Conservation (phyloP, 2,888 invertebrate genomes). For the Cyaniris semiargus region DNA sequence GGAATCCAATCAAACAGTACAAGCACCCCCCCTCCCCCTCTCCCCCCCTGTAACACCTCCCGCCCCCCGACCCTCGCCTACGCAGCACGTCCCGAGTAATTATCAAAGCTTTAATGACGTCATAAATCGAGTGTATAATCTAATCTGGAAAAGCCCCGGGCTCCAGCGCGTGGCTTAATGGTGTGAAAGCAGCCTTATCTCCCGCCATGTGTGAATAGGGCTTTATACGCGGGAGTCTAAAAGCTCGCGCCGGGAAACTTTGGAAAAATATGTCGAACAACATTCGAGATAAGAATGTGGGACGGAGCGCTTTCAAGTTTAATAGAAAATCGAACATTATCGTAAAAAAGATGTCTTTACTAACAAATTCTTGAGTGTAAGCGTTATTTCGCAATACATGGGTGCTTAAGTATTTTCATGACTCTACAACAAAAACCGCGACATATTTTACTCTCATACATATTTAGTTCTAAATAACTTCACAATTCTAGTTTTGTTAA, state of each 20-base stretch:
- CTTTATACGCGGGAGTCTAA: constrained; percentile 79
- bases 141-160: constrained; percentile 82
- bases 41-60: constrained; percentile 49
- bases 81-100: constrained; percentile 82
- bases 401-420: constrained; percentile 42
- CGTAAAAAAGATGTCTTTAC: constrained; percentile 79
- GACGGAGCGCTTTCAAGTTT: constrained; percentile 79
- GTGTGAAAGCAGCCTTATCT: constrained; percentile 81
- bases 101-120: constrained; percentile 82
- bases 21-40: constrained; percentile 62
- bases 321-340: constrained; percentile 81
- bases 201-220: constrained; percentile 81
- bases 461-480: neutral
- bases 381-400: constrained; percentile 49
- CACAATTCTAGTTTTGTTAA: neutral
- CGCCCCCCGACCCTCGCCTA: constrained; percentile 62
- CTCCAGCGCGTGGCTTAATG: constrained; percentile 79
- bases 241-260: constrained; percentile 80
- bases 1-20: constrained; percentile 81
- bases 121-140: constrained; percentile 82
- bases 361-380: constrained; percentile 74
- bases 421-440: constrained; percentile 7
- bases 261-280: constrained; percentile 80
- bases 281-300: constrained; percentile 80
- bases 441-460: neutral